phyloP scores from a whole-genome alignment of 2,888 invertebrate species.

The Thymelicus sylvestris region DNA sequence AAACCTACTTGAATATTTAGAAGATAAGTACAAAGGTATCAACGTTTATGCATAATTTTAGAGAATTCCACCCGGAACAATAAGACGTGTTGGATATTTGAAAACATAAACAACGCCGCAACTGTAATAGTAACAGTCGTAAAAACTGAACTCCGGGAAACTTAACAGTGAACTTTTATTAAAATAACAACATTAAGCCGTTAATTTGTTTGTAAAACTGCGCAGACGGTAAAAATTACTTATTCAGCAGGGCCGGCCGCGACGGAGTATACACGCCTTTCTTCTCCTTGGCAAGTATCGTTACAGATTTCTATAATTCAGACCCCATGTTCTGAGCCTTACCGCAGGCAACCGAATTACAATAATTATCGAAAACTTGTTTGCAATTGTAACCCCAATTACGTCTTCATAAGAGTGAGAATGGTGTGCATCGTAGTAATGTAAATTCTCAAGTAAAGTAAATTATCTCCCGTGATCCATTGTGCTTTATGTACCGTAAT shows the following conservation, averaged over 20 bases:
- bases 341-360: conserved; percentile 40
- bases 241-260: conserved; percentile 76
- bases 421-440: conserved; percentile 29
- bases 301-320: conserved; percentile 76
- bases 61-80: conserved; percentile 38
- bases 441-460: background rate
- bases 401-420: conserved; percentile 36
- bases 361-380: conserved; percentile 41
- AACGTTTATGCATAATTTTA: background rate
- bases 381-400: conserved; percentile 40
- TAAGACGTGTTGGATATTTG: conserved; percentile 54
- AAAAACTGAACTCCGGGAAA: conserved; percentile 74
- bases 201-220: conserved; percentile 84
- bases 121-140: conserved; percentile 67
- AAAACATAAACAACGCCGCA: conserved; percentile 70
- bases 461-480: conserved; percentile 6
- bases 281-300: conserved; percentile 62
- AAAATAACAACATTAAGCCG: conserved; percentile 81
- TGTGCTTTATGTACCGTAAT: background rate
- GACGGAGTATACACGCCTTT: conserved; percentile 58
- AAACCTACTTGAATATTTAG: no score
- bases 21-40: no score
- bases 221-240: conserved; percentile 81
- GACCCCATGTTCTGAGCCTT: conserved; percentile 46
- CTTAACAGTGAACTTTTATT: conserved; percentile 77